Conservation (phyloP, 1,140 invertebrate genomes). For the Cotesia chilonis region DNA sequence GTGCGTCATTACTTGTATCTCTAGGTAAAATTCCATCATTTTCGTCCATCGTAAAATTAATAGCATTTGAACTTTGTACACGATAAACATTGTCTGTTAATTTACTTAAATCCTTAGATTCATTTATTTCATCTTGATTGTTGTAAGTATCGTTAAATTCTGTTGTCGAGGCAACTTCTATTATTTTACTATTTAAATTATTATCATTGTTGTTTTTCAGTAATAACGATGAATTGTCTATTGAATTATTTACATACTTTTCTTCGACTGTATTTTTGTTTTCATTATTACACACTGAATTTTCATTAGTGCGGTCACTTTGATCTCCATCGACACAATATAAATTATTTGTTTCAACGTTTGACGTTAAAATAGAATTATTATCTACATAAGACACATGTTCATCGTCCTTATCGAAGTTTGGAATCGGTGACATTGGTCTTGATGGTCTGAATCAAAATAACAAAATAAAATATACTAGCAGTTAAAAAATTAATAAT, state of each 20-base stretch:
- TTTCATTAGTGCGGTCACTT: slow-evolving; percentile 39
- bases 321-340: slow-evolving; percentile 31
- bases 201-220: slow-evolving; percentile 49
- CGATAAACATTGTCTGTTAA: slow-evolving; percentile 55
- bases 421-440: slow-evolving; percentile 81
- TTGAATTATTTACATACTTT: slow-evolving; percentile 45
- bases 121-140: slow-evolving; percentile 35
- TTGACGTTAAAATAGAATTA: slow-evolving; percentile 50
- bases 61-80: slow-evolving; percentile 58
- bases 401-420: slow-evolving; percentile 67
- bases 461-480: slow-evolving; percentile 2
- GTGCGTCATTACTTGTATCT: slow-evolving; percentile 71
- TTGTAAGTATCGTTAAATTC: slow-evolving; percentile 50
- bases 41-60: slow-evolving; percentile 57
- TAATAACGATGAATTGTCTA: slow-evolving; percentile 43
- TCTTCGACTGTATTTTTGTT: slow-evolving; percentile 59
- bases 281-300: slow-evolving; percentile 52
- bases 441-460: slow-evolving; percentile 72
- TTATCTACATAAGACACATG: slow-evolving; percentile 47
- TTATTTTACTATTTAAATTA: slow-evolving; percentile 44
- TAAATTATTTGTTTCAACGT: slow-evolving; percentile 38
- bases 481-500: not conserved
- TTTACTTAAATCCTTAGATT: slow-evolving; percentile 45
- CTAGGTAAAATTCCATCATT: slow-evolving; percentile 67
- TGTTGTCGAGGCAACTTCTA: slow-evolving; percentile 48